phyloP scores from a whole-genome alignment of 2,113 vertebrate species.

The Benthochromis sp. region DNA sequence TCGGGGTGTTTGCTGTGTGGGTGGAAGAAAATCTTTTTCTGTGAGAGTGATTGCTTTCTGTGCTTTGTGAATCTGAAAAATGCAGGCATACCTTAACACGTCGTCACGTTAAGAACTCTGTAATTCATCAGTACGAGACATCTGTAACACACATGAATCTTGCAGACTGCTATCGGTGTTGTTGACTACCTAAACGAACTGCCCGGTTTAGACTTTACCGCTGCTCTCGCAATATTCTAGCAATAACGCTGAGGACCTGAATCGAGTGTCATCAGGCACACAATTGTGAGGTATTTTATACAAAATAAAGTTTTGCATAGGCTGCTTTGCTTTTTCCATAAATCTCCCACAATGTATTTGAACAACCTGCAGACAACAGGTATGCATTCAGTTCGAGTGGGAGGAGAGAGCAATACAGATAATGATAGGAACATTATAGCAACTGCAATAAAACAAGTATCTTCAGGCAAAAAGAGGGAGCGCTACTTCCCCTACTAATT shows the following conservation, averaged over 20 bases:
- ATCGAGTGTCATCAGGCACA: neutral
- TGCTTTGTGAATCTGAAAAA: neutral
- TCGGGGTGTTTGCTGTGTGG: neutral
- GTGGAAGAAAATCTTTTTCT: neutral
- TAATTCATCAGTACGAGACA: neutral
- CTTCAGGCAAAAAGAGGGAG: neutral
- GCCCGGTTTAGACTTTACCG: neutral
- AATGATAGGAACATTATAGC: neutral
- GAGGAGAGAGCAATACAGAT: neutral
- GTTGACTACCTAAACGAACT: neutral
- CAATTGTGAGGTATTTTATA: neutral
- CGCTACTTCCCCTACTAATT: neutral
- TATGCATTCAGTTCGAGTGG: slow-evolving; percentile 9
- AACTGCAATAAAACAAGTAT: neutral
- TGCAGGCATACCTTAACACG: neutral
- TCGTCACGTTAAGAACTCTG: neutral
- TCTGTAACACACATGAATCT: neutral
- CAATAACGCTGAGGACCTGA: neutral
- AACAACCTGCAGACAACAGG: neutral
- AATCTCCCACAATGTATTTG: neutral
- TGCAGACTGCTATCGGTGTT: neutral
- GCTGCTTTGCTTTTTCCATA: neutral
- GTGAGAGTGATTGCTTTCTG: neutral
- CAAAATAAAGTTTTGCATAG: neutral
- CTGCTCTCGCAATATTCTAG: neutral